phyloP scores from a whole-genome alignment of 2,113 vertebrate genomes.

The Colius striatus region DNA sequence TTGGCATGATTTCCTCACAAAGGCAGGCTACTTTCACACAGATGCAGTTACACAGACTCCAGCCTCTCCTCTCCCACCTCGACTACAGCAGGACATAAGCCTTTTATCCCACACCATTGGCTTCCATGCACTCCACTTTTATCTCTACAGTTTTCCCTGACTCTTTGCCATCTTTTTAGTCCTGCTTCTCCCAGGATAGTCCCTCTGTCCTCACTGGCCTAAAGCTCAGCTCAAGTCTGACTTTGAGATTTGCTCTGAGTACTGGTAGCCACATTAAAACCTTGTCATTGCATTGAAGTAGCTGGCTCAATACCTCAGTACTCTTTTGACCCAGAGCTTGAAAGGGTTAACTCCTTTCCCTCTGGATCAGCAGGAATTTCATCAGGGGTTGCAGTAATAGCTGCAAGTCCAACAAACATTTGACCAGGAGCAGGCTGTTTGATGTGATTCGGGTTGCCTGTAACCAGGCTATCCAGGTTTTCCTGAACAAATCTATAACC shows the following conservation, averaged over 20 bases:
- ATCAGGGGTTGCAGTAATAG: neutral
- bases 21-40: neutral
- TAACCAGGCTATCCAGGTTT: neutral
- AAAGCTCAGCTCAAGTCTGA: slow-evolving; percentile 14
- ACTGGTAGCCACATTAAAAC: neutral
- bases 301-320: neutral
- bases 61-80: neutral
- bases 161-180: slow-evolving; percentile 45
- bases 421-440: neutral
- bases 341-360: slow-evolving; percentile 47
- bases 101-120: slow-evolving; percentile 49
- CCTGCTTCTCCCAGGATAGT: slow-evolving; percentile 9
- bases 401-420: neutral
- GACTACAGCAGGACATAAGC: neutral
- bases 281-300: neutral
- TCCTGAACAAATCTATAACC: neutral
- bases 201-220: neutral
- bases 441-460: neutral
- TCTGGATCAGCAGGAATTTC: slow-evolving; percentile 11
- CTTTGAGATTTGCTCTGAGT: neutral
- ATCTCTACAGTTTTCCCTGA: slow-evolving; percentile 2
- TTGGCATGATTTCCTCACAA: neutral
- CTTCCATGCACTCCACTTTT: slow-evolving; percentile 34
- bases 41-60: neutral
- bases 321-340: slow-evolving; percentile 28